Base-by-base conservation (phyloP, 2,888 invertebrate species). In the Torymus texanus region DNA sequence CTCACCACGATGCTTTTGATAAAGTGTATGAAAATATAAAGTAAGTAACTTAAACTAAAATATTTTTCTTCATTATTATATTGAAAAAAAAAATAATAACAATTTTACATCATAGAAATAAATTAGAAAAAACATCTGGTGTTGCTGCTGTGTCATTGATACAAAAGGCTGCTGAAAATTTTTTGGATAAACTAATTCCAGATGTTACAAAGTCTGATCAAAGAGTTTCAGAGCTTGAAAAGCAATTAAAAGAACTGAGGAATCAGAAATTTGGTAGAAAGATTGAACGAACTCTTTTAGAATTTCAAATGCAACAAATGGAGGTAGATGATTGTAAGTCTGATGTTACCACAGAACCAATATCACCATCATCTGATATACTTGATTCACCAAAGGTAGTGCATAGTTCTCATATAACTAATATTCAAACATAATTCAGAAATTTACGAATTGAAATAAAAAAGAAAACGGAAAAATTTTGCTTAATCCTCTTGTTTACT, bases 1-100 rank as follows among this genome's bases (percentile, higher is more conserved):
- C 82, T 66, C 83, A 84, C 24, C 81, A 84, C 4, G 90, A 90
- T 82, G 83, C 83, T 66, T 88, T 90, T 67, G 84, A 85, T 13
- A 83, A 83, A 78, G 83, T 89, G 61, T 80, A 76, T 62, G n/a
- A 50, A 11, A 2, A 13, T 1, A 29, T 81, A 3, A 63, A n/a
- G 82, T 79, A 81, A 72, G 50, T 41, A 8, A 50, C 66, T 58
- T 21, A 61, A 10, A 41, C 62, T 8, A 8, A 41, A 41, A 41
- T 41, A 41, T 41, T 5, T 41, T 41, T 8, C 18, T 24, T 24
- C 2, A 53, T 51, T 2, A 21, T 13, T 58, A 24, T 56, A 65
- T 56, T 73, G 5, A 29, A 41, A 41, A 41, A 41, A 41, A 8
- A 41, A 41, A 8, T 41, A 41, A 29, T 74, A 58, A 65, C 24